Evolutionary conservation across 2,888 invertebrate genomes (phyloP), one percentile per base, ranked within the genome.

Genomic region (Criorhina ranunculi): DNA sequence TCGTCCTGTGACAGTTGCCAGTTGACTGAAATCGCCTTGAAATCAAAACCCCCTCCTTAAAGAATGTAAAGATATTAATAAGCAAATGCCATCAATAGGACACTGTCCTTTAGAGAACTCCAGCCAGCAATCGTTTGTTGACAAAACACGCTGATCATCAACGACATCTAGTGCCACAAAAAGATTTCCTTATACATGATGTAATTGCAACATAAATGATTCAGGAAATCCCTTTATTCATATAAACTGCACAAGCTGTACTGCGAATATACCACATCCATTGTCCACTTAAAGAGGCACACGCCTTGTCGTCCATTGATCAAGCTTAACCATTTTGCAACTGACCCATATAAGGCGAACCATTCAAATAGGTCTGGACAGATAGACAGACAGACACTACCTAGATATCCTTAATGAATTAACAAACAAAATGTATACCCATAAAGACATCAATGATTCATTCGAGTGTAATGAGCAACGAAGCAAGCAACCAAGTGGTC

Each of bases 371-470:
- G 40, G 11, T 55, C 15, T 49, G 64, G 5, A 35, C 35, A 70
- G 12, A 40, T 4, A 24, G 4, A 24, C 24, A 70, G 12, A 40
- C 24, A 24, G 4, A 24, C 24, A 31, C 11, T 17, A 40, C n/a
- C 42, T 37, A 35, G 66, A 17, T 24, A 70, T 62, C 75, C 76
- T 76, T 70, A 70, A 46, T 51, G 40, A 40, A 62, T 46, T 55
- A 67, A 3, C 1, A 24, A 24, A 24, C 24, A 24, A 24, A 69
- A 29, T 62, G 40, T 49, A 8, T 62, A 59, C 57, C 64, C 64
- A 79, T 42, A 64, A 57, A 49, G 53, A 35, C 42, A 49, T 31
- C 42, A 76, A 77, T 82, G 81, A 82, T 64, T 82, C 76, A 82
- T 29, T 76, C 51, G 15, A 57, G 42, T 59, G 59, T 64, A 64